Percentiles rank a stretch among this genome's conserved stretches.
These are phyloP conservation scores for Nemotelus nigrinus DNA, from an alignment of 2,888 invertebrate species.

Conservation along the genomic window DNA sequence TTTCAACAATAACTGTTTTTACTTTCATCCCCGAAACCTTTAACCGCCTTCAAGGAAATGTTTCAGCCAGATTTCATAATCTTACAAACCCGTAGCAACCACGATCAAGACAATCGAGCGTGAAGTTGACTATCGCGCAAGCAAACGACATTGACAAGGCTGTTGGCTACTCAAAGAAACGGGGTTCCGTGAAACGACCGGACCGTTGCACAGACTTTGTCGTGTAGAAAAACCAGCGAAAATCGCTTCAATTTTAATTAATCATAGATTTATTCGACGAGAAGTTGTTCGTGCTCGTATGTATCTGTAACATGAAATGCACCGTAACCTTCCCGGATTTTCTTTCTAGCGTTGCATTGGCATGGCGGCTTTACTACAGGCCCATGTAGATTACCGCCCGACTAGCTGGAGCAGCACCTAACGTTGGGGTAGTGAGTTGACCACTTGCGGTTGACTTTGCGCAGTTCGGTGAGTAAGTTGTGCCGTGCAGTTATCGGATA, in stretches of 20 bases:
- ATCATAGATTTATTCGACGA: conserved; percentile 15
- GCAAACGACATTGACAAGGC: conserved; percentile 48
- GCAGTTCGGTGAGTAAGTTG: neutral
- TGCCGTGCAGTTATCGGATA: conserved; percentile 17
- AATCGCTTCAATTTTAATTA: conserved; percentile 33
- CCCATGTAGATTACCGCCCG: neutral
- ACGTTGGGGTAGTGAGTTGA: conserved; percentile 2
- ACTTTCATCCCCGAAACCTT: neutral
- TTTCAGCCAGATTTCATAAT: neutral
- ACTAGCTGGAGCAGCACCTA: neutral
- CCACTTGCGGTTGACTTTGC: neutral
- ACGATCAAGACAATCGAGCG: conserved; percentile 38
- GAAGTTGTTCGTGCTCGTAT: too few relatives aligned
- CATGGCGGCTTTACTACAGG: neutral
- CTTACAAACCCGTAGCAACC: neutral
- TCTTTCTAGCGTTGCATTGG: neutral
- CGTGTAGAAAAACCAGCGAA: conserved; percentile 27
- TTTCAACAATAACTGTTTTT: too few relatives aligned
- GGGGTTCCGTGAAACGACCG: conserved; percentile 26
- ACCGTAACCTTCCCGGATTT: conserved; percentile 9
- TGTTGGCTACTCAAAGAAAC: conserved; percentile 33
- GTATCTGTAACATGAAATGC: conserved; percentile 11
- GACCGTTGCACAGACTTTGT: neutral
- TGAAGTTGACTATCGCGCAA: conserved; percentile 35
- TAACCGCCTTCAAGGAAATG: neutral